A percentile compares a stretch with the other conserved stretches of the same genome.
phyloP scores from a whole-genome alignment of 2,113 vertebrate genomes.

The Callaeas wilsoni region DNA sequence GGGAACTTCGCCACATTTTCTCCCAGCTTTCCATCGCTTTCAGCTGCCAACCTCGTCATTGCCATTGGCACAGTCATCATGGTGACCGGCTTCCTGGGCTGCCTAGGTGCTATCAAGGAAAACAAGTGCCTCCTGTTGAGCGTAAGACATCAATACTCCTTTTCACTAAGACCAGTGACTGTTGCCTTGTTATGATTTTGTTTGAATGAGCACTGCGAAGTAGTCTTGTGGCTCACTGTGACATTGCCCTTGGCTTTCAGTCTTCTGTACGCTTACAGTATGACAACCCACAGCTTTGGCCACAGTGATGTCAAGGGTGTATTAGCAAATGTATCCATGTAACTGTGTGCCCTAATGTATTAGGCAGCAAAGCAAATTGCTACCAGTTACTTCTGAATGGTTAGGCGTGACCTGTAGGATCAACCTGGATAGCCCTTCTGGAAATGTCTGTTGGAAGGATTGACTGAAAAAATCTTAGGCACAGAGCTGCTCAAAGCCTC shows the following conservation, averaged over 20 bases:
- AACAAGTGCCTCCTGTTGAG: constrained; percentile 99
- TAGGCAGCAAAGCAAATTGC: not conserved
- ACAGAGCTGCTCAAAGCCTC: not conserved
- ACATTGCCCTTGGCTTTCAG: not conserved
- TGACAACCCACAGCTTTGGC: not conserved
- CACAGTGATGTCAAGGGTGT: not conserved
- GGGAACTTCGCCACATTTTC: constrained; percentile 99
- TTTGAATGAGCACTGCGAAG: not conserved
- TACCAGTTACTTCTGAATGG: not conserved
- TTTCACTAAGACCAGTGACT: not conserved
- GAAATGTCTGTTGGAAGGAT: not conserved
- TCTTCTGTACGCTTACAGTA: not conserved
- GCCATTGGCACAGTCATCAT: constrained; percentile 92
- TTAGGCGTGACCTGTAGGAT: not conserved
- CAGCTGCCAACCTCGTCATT: constrained; percentile 96
- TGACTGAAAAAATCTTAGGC: not conserved
- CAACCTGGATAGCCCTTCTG: not conserved
- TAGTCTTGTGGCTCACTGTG: not conserved
- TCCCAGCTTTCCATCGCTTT: constrained; percentile 92
- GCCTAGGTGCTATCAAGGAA: constrained; percentile 98
- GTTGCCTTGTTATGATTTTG: not conserved
- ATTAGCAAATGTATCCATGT: not conserved
- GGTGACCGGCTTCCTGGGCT: constrained; percentile 97
- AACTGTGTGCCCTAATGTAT: not conserved
- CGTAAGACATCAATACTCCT: constrained; percentile 74